Evolutionary conservation across 2,113 vertebrate genomes (phyloP).

Genomic region (Chloebia gouldiae): DNA sequence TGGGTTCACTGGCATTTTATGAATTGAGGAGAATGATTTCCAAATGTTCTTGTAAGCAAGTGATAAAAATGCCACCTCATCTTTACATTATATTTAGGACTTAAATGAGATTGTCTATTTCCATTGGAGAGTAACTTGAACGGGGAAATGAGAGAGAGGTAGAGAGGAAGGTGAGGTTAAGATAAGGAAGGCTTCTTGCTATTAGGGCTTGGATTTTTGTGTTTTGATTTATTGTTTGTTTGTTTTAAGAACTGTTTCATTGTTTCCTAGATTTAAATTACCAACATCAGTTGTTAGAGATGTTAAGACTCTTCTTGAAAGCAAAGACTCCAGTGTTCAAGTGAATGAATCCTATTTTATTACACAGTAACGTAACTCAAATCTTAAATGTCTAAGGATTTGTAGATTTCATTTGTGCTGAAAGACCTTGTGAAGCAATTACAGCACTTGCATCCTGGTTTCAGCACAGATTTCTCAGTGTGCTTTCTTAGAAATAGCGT

Average conservation of each 20-base stretch:
- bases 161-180: neutral
- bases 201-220: neutral
- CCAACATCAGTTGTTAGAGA: neutral
- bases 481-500: neutral
- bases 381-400: neutral
- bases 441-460: neutral
- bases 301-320: neutral
- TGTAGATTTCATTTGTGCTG: neutral
- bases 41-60: neutral
- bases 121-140: neutral
- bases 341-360: neutral
- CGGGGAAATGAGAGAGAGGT: neutral
- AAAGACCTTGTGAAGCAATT: neutral
- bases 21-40: neutral
- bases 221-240: neutral
- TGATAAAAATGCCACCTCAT: neutral
- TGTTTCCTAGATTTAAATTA: neutral
- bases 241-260: neutral
- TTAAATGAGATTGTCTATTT: neutral
- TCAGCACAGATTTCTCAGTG: neutral
- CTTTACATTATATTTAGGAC: neutral
- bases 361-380: neutral
- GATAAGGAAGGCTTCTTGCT: neutral
- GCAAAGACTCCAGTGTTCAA: neutral
- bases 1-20: neutral